phyloP scores from a whole-genome alignment of 1,140 invertebrate species.

The Maniola jurtina region DNA sequence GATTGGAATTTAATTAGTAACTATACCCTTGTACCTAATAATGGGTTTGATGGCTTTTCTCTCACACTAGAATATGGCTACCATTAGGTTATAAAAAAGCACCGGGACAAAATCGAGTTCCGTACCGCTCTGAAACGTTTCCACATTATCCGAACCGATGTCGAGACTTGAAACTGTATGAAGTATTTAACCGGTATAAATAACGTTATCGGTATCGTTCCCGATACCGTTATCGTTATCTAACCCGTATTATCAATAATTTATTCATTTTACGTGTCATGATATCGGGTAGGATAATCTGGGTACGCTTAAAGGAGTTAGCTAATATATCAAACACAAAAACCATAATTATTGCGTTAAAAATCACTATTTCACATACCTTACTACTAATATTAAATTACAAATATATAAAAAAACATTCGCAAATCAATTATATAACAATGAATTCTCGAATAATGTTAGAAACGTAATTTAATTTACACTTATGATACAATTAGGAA shows the following conservation, averaged over 20 bases:
- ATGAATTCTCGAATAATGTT: conserved; percentile 57
- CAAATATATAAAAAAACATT: conserved; percentile 48
- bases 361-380: conserved; percentile 48
- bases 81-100: conserved; percentile 25
- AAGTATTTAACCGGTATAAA: no score
- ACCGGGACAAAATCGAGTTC: conserved; percentile 38
- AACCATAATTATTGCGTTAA: conserved; percentile 51
- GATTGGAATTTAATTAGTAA: conserved; percentile 15
- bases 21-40: conserved; percentile 30
- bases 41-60: conserved; percentile 28
- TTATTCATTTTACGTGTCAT: no score
- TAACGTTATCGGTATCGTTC: no score
- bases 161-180: neutral
- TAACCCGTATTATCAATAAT: no score
- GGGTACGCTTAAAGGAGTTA: conserved; percentile 27
- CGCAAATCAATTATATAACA: conserved; percentile 61
- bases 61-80: conserved; percentile 35
- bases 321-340: conserved; percentile 36
- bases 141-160: neutral
- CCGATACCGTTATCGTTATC: no score
- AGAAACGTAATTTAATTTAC: conserved; percentile 53
- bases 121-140: conserved; percentile 14
- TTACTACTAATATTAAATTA: conserved; percentile 56
- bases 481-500: conserved; percentile 60
- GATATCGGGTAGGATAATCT: neutral